A percentile compares a stretch with the other conserved stretches of the same genome.
Conservation (phyloP, 2,113 vertebrate species). For the Mobula birostris region DNA sequence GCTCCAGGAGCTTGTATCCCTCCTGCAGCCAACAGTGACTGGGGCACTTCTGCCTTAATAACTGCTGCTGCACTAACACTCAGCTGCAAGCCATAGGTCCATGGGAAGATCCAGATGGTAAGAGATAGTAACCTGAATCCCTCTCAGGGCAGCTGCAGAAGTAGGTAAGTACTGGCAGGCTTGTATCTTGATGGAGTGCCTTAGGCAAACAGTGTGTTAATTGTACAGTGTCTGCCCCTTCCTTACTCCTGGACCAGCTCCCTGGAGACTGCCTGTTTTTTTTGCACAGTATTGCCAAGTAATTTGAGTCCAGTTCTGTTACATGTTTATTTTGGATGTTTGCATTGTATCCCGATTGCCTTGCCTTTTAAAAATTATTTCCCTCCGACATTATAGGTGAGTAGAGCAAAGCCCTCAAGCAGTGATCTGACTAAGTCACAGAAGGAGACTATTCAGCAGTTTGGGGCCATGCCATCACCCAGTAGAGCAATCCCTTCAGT, state of each 20-base stretch:
- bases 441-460: too few relatives aligned
- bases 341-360: background rate
- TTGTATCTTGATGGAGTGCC: slow-evolving; percentile 2
- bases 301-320: background rate
- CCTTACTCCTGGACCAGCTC: background rate
- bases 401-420: background rate
- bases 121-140: background rate
- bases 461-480: too few relatives aligned
- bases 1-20: background rate
- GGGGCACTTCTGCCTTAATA: slow-evolving; percentile 27
- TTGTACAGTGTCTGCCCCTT: background rate
- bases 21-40: background rate
- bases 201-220: slow-evolving; percentile 15
- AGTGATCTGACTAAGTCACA: background rate
- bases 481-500: too few relatives aligned
- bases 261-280: background rate
- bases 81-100: slow-evolving; percentile 33
- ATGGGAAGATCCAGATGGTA: slow-evolving; percentile 30
- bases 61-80: slow-evolving; percentile 30
- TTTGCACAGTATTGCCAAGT: slow-evolving; percentile 2
- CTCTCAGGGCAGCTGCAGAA: background rate
- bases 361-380: background rate
- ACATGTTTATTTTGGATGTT: background rate
- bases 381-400: background rate
- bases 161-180: background rate